Percentiles rank a stretch among this genome's conserved stretches.
These are phyloP conservation scores for Hiodon alosoides DNA, from an alignment of 2,113 vertebrate species.

Conservation along the genomic window DNA sequence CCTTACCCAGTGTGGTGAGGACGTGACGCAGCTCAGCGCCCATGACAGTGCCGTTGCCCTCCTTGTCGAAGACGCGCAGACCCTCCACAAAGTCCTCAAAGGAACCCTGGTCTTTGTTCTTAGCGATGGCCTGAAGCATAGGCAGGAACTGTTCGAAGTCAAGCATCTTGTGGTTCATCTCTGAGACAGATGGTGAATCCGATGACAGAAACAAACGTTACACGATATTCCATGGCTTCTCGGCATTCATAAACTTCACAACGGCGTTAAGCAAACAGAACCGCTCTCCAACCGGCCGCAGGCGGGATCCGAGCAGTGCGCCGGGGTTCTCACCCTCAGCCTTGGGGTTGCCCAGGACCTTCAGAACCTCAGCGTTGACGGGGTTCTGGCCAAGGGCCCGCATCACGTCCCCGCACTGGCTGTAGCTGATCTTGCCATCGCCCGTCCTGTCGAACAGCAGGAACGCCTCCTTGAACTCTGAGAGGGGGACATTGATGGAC, in stretches of 20 bases:
- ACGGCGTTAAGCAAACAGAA: neutral
- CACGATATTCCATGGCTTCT: neutral
- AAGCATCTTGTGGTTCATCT: slow-evolving; percentile 81
- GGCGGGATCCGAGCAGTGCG: neutral
- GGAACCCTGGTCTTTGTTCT: slow-evolving; percentile 83
- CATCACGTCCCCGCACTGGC: slow-evolving; percentile 86
- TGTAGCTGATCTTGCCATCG: slow-evolving; percentile 78
- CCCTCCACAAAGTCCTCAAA: slow-evolving; percentile 87
- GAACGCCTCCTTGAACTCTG: slow-evolving; percentile 90
- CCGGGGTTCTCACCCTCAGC: slow-evolving; percentile 67
- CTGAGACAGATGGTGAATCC: slow-evolving; percentile 46
- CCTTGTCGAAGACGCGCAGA: slow-evolving; percentile 84
- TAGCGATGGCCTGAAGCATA: slow-evolving; percentile 81
- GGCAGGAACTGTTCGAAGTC: slow-evolving; percentile 90
- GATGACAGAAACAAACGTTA: neutral
- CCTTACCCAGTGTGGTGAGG: slow-evolving; percentile 77
- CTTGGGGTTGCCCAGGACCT: slow-evolving; percentile 86
- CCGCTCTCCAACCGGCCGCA: neutral
- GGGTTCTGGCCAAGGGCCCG: slow-evolving; percentile 88
- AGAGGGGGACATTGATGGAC: neutral
- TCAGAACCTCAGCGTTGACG: slow-evolving; percentile 84
- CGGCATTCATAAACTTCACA: neutral
- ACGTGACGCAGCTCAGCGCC: slow-evolving; percentile 83
- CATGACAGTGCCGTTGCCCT: slow-evolving; percentile 87
- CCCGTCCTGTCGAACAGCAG: slow-evolving; percentile 77